A percentile compares a stretch with the other conserved stretches of the same genome.
Conservation (phyloP, 1,140 invertebrate genomes). For the Muscidifurax raptorellus region DNA sequence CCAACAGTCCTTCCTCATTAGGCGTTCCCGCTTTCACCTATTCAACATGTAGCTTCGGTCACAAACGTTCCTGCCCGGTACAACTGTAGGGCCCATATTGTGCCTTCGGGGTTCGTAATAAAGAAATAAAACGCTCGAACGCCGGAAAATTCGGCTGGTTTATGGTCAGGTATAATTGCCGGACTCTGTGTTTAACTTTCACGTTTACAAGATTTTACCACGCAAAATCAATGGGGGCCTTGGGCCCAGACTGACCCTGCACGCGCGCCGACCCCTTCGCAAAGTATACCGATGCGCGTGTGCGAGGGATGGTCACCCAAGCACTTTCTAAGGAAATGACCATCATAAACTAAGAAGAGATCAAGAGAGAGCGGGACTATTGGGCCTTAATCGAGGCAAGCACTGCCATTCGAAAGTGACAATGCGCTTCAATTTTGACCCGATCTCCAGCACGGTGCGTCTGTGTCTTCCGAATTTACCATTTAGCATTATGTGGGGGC, state of each 20-base stretch:
- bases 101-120: background rate
- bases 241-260: background rate
- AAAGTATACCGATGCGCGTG: background rate
- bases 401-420: background rate
- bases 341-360: background rate
- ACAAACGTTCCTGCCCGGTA: background rate
- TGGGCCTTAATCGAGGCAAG: constrained; percentile 6
- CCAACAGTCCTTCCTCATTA: background rate
- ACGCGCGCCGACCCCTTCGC: background rate
- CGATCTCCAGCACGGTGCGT: background rate
- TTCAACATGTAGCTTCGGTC: background rate
- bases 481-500: no score
- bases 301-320: background rate
- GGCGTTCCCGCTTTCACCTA: background rate
- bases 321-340: background rate
- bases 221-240: constrained; percentile 13
- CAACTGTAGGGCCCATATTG: background rate
- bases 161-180: constrained; percentile 43
- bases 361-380: no score
- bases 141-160: constrained; percentile 34
- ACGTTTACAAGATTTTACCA: constrained; percentile 26
- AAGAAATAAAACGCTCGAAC: constrained; percentile 23
- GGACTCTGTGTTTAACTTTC: constrained; percentile 44
- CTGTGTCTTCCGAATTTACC: background rate
- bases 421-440: background rate